phyloP scores from a whole-genome alignment of 2,888 invertebrate species.

The Tetragonula carbonaria region DNA sequence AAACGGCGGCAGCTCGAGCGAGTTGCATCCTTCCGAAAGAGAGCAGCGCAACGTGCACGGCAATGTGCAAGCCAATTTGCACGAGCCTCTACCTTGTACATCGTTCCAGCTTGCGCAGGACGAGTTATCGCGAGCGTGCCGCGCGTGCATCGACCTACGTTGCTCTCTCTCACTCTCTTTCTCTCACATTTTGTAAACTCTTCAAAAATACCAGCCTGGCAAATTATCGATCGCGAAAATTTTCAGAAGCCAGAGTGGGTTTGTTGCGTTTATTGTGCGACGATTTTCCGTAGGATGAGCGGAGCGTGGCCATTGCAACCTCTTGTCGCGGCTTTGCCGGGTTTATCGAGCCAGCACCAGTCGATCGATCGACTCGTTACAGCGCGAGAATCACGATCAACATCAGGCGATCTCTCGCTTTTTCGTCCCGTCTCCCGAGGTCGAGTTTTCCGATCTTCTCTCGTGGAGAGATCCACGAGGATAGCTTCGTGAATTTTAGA shows the following conservation, averaged over 20 bases:
- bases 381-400: slow-evolving; percentile 47
- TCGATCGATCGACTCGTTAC: slow-evolving; percentile 50
- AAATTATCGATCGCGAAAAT: neutral
- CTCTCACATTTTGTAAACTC: neutral
- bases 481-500: no score
- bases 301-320: neutral
- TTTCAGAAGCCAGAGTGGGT: neutral
- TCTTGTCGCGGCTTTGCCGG: slow-evolving; percentile 39
- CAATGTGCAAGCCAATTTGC: slow-evolving; percentile 45
- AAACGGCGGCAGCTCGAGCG: slow-evolving; percentile 39
- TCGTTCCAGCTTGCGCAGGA: slow-evolving; percentile 24
- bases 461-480: no score
- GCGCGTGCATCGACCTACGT: neutral
- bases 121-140: slow-evolving; percentile 12
- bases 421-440: neutral
- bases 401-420: slow-evolving; percentile 10
- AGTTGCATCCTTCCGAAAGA: slow-evolving; percentile 52
- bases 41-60: slow-evolving; percentile 44
- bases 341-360: slow-evolving; percentile 37
- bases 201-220: neutral
- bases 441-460: no score
- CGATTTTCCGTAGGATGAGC: neutral
- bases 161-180: neutral
- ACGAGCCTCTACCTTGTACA: slow-evolving; percentile 21
- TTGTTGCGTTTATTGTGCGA: slow-evolving; percentile 3